Percentiles rank a stretch among this genome's conserved stretches.
Evolutionary conservation across 2,888 invertebrate species (phyloP).

Genomic region (Cylloceria caligata): DNA sequence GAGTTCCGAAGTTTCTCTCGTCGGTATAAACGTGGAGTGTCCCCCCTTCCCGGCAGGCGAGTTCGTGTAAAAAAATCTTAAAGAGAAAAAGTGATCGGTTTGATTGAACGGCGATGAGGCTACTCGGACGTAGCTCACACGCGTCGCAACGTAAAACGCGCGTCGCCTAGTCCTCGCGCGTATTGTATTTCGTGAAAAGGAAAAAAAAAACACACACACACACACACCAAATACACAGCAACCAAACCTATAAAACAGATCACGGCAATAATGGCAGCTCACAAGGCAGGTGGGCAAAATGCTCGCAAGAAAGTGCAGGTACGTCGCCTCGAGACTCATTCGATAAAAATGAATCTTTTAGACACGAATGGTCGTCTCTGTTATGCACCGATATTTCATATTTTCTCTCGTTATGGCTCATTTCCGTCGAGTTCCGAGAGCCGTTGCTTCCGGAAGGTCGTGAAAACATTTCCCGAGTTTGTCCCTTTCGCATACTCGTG

Average conservation of each 20-base stretch:
- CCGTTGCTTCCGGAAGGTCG: too few species aligned
- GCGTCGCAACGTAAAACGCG: constrained; percentile 65
- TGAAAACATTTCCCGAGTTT: not conserved
- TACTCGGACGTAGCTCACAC: constrained; percentile 59
- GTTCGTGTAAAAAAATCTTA: constrained; percentile 13
- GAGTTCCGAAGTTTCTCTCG: constrained; percentile 11
- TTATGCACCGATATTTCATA: not conserved
- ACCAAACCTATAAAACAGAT: constrained; percentile 36
- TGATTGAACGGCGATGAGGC: constrained; percentile 64
- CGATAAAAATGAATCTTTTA: not conserved
- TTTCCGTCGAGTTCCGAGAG: not conserved
- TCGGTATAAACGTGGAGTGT: constrained; percentile 7
- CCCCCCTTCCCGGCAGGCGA: constrained; percentile 35
- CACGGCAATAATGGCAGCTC: constrained; percentile 83
- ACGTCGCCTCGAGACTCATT: constrained; percentile 55
- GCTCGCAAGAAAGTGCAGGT: constrained; percentile 86
- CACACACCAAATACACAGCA: constrained; percentile 14
- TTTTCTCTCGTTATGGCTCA: not conserved
- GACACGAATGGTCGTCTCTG: not conserved
- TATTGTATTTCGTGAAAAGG: constrained; percentile 5
- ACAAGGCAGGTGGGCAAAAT: constrained; percentile 85
- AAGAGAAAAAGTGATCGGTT: not conserved
- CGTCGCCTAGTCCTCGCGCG: constrained; percentile 61
- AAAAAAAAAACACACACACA: constrained; percentile 8
- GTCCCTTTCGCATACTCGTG: not conserved